phyloP scores from a whole-genome alignment of 2,113 vertebrate species.

The Oplegnathus fasciatus region DNA sequence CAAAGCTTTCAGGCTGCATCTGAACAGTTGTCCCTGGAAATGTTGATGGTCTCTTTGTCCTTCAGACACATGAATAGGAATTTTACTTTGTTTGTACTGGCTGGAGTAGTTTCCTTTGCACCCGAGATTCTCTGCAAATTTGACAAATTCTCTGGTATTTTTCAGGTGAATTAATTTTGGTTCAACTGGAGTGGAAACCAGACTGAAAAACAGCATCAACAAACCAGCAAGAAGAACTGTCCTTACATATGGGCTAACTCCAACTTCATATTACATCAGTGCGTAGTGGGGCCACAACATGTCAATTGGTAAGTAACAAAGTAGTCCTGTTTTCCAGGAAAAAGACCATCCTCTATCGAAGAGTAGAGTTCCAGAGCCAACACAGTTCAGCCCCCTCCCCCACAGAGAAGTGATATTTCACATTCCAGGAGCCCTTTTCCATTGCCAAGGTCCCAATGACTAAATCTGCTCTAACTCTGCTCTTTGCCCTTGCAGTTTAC shows the following conservation, averaged over 20 bases:
- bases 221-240: neutral
- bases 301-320: neutral
- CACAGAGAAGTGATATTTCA: neutral
- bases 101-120: neutral
- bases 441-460: neutral
- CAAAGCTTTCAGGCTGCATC: too few species aligned
- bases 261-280: neutral
- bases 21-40: too few species aligned
- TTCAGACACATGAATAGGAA: too few species aligned
- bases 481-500: neutral
- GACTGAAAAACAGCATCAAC: neutral
- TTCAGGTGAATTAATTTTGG: too few species aligned
- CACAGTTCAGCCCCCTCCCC: neutral
- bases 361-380: neutral
- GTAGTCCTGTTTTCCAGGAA: neutral
- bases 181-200: neutral
- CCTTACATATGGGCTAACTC: too few species aligned
- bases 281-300: neutral
- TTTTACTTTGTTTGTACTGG: neutral
- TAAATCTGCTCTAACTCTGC: neutral
- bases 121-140: too few species aligned
- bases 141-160: too few species aligned
- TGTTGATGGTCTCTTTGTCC: too few species aligned
- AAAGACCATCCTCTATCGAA: neutral
- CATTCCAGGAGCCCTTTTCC: conserved; percentile 21